phyloP scores from a whole-genome alignment of 2,113 vertebrate genomes.

The Orthochromis indermauri region DNA sequence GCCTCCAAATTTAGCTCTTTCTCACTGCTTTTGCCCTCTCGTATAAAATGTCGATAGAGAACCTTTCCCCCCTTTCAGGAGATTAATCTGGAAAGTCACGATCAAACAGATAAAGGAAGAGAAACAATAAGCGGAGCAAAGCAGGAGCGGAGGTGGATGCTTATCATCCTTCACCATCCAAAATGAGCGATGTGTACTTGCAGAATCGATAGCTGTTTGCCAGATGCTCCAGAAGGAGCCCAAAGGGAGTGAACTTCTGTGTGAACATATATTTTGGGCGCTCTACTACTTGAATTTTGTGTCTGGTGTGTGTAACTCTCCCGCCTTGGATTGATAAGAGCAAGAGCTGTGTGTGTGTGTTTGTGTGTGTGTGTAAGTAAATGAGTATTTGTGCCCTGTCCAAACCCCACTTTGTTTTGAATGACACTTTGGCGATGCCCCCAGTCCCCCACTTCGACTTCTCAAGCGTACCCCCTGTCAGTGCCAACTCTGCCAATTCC shows the following conservation, averaged over 20 bases:
- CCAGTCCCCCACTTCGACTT: constrained; percentile 64
- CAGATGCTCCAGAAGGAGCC: not conserved
- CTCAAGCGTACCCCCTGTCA: constrained; percentile 66
- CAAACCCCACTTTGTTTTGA: constrained; percentile 76
- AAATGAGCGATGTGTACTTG: not conserved
- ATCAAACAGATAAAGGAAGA: not conserved
- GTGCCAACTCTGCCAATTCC: constrained; percentile 69
- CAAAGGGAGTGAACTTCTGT: not conserved
- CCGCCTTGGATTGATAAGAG: constrained; percentile 44
- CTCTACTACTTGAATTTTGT: constrained; percentile 17
- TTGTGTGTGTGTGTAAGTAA: constrained; percentile 43
- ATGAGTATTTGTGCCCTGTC: constrained; percentile 61
- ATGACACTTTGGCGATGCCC: constrained; percentile 74
- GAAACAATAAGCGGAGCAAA: not conserved
- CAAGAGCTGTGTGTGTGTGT: constrained; percentile 29
- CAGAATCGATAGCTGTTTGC: not conserved
- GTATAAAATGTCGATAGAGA: not conserved
- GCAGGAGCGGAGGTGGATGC: not conserved
- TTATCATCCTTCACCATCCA: not conserved
- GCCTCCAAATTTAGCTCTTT: not conserved
- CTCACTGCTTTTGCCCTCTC: not conserved
- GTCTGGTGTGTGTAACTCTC: constrained; percentile 46
- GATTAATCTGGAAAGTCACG: not conserved
- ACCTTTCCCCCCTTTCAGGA: not conserved
- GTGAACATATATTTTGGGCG: not conserved